A percentile compares a stretch with the other conserved stretches of the same genome.
These are phyloP conservation scores for Caradrina kadenii DNA, from an alignment of 2,888 invertebrate species.

Conservation along the genomic window DNA sequence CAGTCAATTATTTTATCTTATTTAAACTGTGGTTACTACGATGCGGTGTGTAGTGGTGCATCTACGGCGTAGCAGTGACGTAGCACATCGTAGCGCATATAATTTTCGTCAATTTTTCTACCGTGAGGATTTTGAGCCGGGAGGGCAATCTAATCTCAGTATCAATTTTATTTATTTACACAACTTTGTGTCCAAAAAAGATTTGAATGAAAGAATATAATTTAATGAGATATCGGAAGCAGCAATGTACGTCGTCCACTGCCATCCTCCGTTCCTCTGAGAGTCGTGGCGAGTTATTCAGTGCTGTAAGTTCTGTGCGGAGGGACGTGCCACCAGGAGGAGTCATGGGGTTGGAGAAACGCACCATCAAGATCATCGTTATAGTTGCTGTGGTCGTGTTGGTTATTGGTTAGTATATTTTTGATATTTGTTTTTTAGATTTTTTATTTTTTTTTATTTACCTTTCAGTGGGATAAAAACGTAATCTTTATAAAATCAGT, in stretches of 20 bases:
- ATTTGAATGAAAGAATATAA: neutral
- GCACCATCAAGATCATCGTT: constrained; percentile 83
- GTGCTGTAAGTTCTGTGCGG: constrained; percentile 33
- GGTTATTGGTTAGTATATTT: constrained; percentile 78
- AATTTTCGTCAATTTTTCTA: neutral
- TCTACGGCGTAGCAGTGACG: constrained; percentile 21
- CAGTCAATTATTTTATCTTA: too few relatives aligned
- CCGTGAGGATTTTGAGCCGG: too few relatives aligned
- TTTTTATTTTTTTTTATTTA: neutral
- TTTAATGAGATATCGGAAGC: constrained; percentile 15
- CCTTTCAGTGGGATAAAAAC: too few relatives aligned
- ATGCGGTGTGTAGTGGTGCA: constrained; percentile 1
- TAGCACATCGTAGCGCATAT: constrained; percentile 26
- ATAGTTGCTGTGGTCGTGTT: constrained; percentile 78
- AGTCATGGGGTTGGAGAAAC: constrained; percentile 83
- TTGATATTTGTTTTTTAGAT: constrained; percentile 18
- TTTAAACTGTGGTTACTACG: too few relatives aligned
- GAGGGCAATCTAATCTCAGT: too few relatives aligned
- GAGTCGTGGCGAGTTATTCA: constrained; percentile 47
- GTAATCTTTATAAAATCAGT: too few relatives aligned
- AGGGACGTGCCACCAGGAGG: constrained; percentile 44
- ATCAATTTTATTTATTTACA: too few relatives aligned
- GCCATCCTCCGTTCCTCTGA: constrained; percentile 49
- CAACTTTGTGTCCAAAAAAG: too few relatives aligned
- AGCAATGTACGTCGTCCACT: constrained; percentile 71